Base-by-base conservation (phyloP, 35 echinoderm and acorn worm species). In the Ophioderma brevispina region DNA sequence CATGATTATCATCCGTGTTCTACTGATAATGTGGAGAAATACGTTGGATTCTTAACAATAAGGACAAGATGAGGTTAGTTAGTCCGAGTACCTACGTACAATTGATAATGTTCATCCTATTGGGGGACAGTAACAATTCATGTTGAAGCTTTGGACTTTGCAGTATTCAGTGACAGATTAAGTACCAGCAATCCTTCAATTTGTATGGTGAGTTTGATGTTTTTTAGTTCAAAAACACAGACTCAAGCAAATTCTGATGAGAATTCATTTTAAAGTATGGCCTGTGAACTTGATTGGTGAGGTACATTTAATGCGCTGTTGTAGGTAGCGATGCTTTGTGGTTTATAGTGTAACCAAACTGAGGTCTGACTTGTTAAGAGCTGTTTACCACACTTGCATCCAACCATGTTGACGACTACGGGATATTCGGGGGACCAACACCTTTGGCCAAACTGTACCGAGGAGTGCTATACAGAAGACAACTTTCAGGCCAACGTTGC, bases 321-420 rank as follows among this genome's bases (percentile, higher is more conserved):
- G 5, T 70, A 30, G 10, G 59, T 70, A 1, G 28, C 10, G 59
- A 70, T 15, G n/a, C 59, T 2, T 3, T n/a, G n/a, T 70, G 15
- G 10, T 6, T 70, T 25, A 70, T 3, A 70, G 15, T 70, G 59
- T 25, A 2, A 25, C 4, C 59, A 25, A 70, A 70, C 41, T 8
- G 41, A 8, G 41, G 41, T 46, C n/a, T n/a, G 41, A 46, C 41
- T 46, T 46, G 41, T 46, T 8, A 46, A 46, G 4, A 46, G 41
- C 4, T 17, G 41, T 46, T 46, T 46, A 4, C 41, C 41, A 46
- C 41, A 83, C 1, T 13, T 40, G 34, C 18, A 49, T 21, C 17
- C 49, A 49, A 85, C 63, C 83, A 85, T 85, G 83, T 64, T 85
- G 83, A 85, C 83, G 17, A 85, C 83, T 1, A 63, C 83, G 28